Conservation (phyloP, 2,113 vertebrate genomes). For the Phylloscopus trochiloides region DNA sequence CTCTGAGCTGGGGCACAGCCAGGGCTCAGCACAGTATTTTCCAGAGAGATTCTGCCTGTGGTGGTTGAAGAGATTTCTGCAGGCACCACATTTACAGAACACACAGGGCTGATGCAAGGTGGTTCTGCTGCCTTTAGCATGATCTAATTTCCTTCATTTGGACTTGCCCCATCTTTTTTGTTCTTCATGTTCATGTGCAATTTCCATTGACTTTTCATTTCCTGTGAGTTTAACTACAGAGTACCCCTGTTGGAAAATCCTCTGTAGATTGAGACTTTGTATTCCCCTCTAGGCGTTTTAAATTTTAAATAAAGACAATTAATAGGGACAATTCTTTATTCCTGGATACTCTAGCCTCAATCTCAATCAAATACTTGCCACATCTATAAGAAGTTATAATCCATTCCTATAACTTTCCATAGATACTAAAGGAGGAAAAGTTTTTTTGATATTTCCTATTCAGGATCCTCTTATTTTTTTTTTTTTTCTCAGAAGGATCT, state of each 20-base stretch:
- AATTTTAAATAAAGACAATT: not conserved
- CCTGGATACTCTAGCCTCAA: not conserved
- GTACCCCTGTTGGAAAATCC: not conserved
- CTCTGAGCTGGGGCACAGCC: not conserved
- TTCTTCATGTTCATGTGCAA: not conserved
- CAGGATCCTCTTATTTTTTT: not conserved
- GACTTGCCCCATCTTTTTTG: not conserved
- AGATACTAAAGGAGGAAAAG: not conserved
- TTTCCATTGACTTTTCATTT: not conserved
- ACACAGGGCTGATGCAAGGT: not conserved
- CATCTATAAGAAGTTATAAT: not conserved
- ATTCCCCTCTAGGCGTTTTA: not conserved
- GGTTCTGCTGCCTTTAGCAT: not conserved
- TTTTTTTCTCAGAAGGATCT: not conserved
- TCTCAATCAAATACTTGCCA: not conserved
- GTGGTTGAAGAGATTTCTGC: not conserved
- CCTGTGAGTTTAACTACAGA: not conserved
- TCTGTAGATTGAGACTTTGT: fast-evolving
- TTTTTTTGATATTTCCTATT: not conserved
- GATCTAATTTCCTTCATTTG: not conserved
- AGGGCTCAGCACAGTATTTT: not conserved
- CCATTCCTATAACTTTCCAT: not conserved
- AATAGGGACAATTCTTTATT: not conserved
- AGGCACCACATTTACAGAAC: not conserved
- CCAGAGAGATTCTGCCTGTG: not conserved